phyloP scores from a whole-genome alignment of 2,888 invertebrate species.

The Oxyteleia sp. region DNA sequence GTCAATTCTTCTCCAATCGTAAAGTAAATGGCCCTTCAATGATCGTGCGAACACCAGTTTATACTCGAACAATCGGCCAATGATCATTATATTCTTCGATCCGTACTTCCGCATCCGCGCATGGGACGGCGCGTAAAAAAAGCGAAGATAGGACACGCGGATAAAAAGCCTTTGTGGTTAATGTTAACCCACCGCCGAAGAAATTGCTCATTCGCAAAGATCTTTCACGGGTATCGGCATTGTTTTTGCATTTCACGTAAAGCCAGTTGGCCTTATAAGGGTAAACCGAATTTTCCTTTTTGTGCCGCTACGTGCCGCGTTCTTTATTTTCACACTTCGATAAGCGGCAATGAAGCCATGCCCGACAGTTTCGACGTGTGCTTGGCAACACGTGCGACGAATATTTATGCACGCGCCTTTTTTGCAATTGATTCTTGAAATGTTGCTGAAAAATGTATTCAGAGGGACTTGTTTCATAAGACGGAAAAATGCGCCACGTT shows the following conservation, averaged over 20 bases:
- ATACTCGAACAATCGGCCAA: conserved; percentile 60
- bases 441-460: conserved; percentile 45
- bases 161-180: conserved; percentile 56
- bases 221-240: conserved; percentile 6
- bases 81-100: conserved; percentile 67
- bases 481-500: conserved; percentile 20
- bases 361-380: conserved; percentile 50
- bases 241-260: conserved; percentile 36
- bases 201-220: conserved; percentile 47
- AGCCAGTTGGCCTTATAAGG: conserved; percentile 30
- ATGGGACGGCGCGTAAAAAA: conserved; percentile 52
- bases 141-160: conserved; percentile 55
- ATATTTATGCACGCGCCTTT: conserved; percentile 59
- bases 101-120: conserved; percentile 69
- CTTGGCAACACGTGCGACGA: conserved; percentile 63
- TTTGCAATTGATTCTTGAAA: conserved; percentile 57
- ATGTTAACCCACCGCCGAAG: conserved; percentile 26
- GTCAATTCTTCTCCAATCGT: conserved; percentile 43
- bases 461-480: conserved; percentile 19
- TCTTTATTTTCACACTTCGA: conserved; percentile 56
- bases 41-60: conserved; percentile 66
- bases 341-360: conserved; percentile 54
- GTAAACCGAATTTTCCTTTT: conserved; percentile 48
- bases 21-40: conserved; percentile 61
- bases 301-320: conserved; percentile 38